phyloP scores from a whole-genome alignment of 2,888 invertebrate genomes.

The Drosophila greeni region DNA sequence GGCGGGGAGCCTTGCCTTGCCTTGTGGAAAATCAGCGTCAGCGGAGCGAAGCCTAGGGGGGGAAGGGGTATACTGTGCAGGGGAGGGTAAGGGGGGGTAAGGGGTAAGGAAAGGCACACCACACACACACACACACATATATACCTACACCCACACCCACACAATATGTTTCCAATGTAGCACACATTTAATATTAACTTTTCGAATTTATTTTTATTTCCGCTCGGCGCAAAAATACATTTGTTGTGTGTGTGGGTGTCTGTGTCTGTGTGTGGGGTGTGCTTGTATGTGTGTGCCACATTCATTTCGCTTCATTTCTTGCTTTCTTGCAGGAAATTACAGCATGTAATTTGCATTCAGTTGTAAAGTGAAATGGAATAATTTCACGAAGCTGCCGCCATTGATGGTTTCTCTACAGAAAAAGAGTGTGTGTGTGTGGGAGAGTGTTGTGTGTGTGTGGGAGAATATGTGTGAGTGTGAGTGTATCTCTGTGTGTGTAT shows the following conservation, averaged over 20 bases:
- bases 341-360: conserved; percentile 73
- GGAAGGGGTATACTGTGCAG: conserved; percentile 21
- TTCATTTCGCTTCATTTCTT: conserved; percentile 72
- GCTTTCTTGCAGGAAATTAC: conserved; percentile 73
- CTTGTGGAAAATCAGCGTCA: conserved; percentile 69
- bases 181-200: conserved; percentile 72
- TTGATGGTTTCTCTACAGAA: conserved; percentile 49
- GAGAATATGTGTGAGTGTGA: background rate
- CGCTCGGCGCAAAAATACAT: conserved; percentile 67
- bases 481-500: conserved; percentile 50
- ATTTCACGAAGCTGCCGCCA: conserved; percentile 64
- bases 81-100: too few relatives aligned
- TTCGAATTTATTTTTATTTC: conserved; percentile 72
- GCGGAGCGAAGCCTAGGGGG: conserved; percentile 12
- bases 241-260: conserved; percentile 38
- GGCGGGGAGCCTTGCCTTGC: conserved; percentile 48
- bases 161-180: conserved; percentile 72
- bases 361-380: conserved; percentile 73
- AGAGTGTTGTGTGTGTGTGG: background rate
- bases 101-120: conserved; percentile 1
- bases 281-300: conserved; percentile 59
- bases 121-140: background rate
- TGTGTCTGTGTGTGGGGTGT: conserved; percentile 9
- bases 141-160: conserved; percentile 10
- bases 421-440: conserved; percentile 7